A percentile compares a stretch with the other conserved stretches of the same genome.
phyloP scores from a whole-genome alignment of 2,888 invertebrate species.

The Chelonus formosanus region DNA sequence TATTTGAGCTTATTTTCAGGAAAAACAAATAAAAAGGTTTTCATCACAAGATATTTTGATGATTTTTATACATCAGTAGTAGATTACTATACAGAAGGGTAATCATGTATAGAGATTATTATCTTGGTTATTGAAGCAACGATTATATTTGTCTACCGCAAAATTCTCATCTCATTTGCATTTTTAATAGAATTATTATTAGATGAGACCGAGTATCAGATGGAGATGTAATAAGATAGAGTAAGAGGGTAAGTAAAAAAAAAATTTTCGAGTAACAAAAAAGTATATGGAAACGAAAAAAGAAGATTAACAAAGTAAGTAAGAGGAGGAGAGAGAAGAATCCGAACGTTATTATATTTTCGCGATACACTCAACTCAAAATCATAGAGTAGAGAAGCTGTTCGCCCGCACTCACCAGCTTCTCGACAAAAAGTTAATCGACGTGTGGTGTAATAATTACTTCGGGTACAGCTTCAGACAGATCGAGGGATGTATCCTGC shows the following conservation, averaged over 20 bases:
- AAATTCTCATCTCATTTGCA: constrained; percentile 50
- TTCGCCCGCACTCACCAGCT: constrained; percentile 34
- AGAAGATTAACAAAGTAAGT: constrained; percentile 11
- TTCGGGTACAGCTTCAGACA: constrained; percentile 42
- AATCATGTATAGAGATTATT: constrained; percentile 44
- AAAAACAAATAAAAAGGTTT: neutral
- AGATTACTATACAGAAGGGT: neutral
- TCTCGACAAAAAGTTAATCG: constrained; percentile 59
- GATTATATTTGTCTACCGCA: constrained; percentile 49
- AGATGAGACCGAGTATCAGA: constrained; percentile 39
- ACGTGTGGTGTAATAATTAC: constrained; percentile 60
- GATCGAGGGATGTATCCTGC: constrained; percentile 24
- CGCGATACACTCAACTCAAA: constrained; percentile 52
- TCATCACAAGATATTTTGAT: no score
- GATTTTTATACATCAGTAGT: no score
- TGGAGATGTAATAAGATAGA: constrained; percentile 13
- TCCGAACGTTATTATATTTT: constrained; percentile 34
- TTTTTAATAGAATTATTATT: constrained; percentile 56
- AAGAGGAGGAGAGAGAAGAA: constrained; percentile 20
- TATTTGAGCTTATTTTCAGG: no score
- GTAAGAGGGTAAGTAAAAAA: constrained; percentile 3
- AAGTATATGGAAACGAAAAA: constrained; percentile 19
- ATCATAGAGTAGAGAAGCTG: constrained; percentile 51
- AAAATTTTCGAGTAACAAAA: constrained; percentile 8
- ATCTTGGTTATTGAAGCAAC: constrained; percentile 42